Evolutionary conservation across 2,888 invertebrate species (phyloP), one percentile per base, ranked within the genome.

Genomic region (Mylabris sibirica): DNA sequence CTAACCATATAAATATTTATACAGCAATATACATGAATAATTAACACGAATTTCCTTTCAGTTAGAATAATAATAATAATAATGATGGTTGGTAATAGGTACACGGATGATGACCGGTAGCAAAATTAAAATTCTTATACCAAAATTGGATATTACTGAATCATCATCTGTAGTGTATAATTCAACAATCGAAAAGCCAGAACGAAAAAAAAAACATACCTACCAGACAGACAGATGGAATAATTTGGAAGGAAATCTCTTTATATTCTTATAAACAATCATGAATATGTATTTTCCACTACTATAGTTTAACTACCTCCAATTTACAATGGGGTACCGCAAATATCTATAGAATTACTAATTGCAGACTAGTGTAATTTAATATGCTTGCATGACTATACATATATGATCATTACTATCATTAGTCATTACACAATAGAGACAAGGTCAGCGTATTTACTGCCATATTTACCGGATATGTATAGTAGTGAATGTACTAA

Each of bases 21-120:
- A 63, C 59, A 24, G 30, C 49, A 49, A 60, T 63, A 62, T 59
- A 62, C 67, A 67, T 68, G 68, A 70, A 65, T 70, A 70, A 70
- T 70, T 70, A 70, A 67, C 70, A 63, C 69, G 64, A 70, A 70
- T 70, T 70, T 70, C 66, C 69, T 70, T 70, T 70, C 64, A 22
- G 34, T 61, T 61, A 61, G n/a, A 30, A 24, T 41, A 17, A 35
- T 35, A 57, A 61, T 64, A 61, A 64, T 69, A 64, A 60, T 53
- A 12, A 66, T 64, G 60, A 69, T 63, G 63, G 49, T 59, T 63
- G 44, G 38, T 49, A 24, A 17, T 41, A 35, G 61, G 41, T 64
- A 67, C 65, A 62, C 57, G 61, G 9, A 9, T 6, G 20, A 59
- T 30, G 60, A 35, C 11, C 22, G 59, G 30, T 59, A 59, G 30